Conservation (phyloP, 2,113 vertebrate genomes). For the Strix aluco region DNA sequence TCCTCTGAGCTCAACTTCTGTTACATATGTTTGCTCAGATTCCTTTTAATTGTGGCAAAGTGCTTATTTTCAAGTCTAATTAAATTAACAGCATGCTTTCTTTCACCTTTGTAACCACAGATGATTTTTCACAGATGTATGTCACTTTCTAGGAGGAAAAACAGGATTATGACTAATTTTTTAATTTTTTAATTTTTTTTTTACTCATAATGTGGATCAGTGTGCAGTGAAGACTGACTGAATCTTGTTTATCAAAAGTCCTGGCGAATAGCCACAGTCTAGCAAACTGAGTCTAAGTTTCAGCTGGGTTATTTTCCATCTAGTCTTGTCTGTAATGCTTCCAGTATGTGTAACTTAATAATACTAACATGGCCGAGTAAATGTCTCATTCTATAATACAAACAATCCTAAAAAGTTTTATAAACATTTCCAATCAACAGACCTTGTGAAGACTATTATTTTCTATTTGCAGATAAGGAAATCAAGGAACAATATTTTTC, state of each 20-base stretch:
- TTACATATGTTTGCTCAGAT: not conserved
- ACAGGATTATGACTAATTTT: not conserved
- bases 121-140: not conserved
- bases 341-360: not conserved
- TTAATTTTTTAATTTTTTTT: not conserved
- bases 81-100: not conserved
- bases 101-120: not conserved
- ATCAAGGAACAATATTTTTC: not conserved
- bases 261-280: not conserved
- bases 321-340: not conserved
- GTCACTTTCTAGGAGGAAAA: not conserved
- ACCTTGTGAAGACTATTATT: not conserved
- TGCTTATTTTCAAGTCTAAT: conserved; percentile 5
- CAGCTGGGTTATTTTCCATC: not conserved
- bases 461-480: not conserved
- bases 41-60: conserved; percentile 1
- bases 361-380: not conserved
- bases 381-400: not conserved
- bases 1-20: not conserved
- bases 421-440: not conserved
- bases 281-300: not conserved
- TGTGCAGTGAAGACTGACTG: not conserved
- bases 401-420: not conserved
- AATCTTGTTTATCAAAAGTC: not conserved
- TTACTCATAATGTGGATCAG: not conserved